These are phyloP conservation scores for Petroica traversi DNA, from an alignment of 2,113 vertebrate species.

Conservation along the genomic window DNA sequence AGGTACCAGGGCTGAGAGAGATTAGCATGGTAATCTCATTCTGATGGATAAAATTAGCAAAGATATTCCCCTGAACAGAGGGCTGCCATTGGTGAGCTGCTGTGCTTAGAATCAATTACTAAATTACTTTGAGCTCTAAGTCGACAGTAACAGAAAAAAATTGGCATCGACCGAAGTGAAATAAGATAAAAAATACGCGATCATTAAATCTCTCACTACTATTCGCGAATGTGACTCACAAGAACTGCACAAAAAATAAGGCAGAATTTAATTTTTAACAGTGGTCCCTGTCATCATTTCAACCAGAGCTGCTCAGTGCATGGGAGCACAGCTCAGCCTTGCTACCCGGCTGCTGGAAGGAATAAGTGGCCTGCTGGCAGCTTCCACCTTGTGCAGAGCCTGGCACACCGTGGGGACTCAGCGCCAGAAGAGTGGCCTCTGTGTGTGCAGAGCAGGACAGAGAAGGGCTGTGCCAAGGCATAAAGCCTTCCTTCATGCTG, in stretches of 20 bases:
- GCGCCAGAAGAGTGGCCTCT: background rate
- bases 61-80: slow-evolving; percentile 94
- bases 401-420: background rate
- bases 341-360: background rate
- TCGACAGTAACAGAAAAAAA: slow-evolving; percentile 99
- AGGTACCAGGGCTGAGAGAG: slow-evolving; percentile 79
- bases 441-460: background rate
- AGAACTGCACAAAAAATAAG: slow-evolving; percentile 96
- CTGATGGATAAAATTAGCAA: slow-evolving; percentile 98
- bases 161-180: slow-evolving; percentile 96
- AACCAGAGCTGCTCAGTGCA: slow-evolving; percentile 75
- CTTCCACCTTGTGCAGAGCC: background rate
- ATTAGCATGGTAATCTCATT: slow-evolving; percentile 99
- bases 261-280: slow-evolving; percentile 99
- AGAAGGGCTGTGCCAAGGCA: background rate
- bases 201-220: slow-evolving; percentile 99
- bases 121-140: slow-evolving; percentile 99
- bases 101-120: slow-evolving; percentile 99
- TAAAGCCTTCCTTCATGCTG: background rate
- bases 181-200: slow-evolving; percentile 98
- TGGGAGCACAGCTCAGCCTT: slow-evolving; percentile 19
- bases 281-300: slow-evolving; percentile 98
- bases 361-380: background rate
- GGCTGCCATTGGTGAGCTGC: slow-evolving; percentile 88
- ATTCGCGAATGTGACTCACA: slow-evolving; percentile 97